Percentiles rank a stretch among this genome's conserved stretches.
These are phyloP conservation scores for Engystomops pustulosus DNA, from an alignment of 2,113 vertebrate species.

Conservation along the genomic window DNA sequence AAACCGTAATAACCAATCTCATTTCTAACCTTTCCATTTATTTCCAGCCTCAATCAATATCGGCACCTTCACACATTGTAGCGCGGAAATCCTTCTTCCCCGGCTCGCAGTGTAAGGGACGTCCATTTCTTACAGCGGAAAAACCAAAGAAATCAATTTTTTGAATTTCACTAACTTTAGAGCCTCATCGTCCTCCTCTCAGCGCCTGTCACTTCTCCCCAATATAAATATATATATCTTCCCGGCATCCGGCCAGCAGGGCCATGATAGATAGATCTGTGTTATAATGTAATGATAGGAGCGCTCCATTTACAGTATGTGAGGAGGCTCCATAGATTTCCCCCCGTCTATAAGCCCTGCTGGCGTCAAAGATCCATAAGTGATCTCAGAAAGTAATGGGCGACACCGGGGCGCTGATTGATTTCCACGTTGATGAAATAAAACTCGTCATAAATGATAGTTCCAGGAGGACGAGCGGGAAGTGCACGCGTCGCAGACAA, in stretches of 20 bases:
- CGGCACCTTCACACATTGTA: background rate
- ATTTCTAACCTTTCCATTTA: constrained; percentile 18
- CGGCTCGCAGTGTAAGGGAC: background rate
- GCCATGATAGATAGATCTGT: constrained; percentile 38
- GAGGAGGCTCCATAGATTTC: constrained; percentile 27
- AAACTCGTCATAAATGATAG: constrained; percentile 52
- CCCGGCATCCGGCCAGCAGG: background rate
- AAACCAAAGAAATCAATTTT: constrained; percentile 14
- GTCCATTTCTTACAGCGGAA: constrained; percentile 12
- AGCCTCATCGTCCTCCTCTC: constrained; percentile 27
- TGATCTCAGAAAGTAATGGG: constrained; percentile 50
- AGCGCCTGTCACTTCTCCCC: constrained; percentile 21
- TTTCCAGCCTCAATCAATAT: background rate
- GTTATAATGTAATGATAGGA: constrained; percentile 4
- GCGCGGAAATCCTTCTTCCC: background rate
- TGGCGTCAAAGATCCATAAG: constrained; percentile 46
- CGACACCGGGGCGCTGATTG: constrained; percentile 46
- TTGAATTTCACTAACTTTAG: constrained; percentile 30
- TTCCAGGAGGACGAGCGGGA: constrained; percentile 26
- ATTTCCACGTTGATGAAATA: constrained; percentile 50
- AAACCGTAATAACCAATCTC: constrained; percentile 14
- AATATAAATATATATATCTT: constrained; percentile 46
- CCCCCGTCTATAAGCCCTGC: constrained; percentile 33
- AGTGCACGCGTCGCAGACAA: constrained; percentile 26
- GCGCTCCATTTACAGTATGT: constrained; percentile 41